These are phyloP conservation scores for Vanacampus margaritifer DNA, from an alignment of 2,113 vertebrate genomes.

Conservation along the genomic window DNA sequence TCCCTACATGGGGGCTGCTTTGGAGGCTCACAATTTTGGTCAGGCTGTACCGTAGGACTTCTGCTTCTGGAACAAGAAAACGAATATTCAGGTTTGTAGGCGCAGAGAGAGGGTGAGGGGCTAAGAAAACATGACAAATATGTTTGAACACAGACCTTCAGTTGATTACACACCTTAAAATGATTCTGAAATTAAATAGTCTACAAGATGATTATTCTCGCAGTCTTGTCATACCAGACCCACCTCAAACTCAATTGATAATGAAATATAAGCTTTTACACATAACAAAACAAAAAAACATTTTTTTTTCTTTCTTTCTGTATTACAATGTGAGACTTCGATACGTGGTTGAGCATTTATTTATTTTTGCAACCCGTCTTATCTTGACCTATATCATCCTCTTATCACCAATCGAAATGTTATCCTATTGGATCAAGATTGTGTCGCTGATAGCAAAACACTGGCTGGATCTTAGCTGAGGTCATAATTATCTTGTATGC, in stretches of 20 bases:
- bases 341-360: slow-evolving; percentile 31
- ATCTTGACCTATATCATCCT: slow-evolving; percentile 40
- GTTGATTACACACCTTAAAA: too few relatives aligned
- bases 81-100: too few relatives aligned
- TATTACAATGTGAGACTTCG: slow-evolving; percentile 21
- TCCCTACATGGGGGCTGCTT: slow-evolving; percentile 60
- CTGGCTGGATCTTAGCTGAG: slow-evolving; percentile 21
- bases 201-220: too few relatives aligned
- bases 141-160: too few relatives aligned
- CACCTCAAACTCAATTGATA: slow-evolving; percentile 14
- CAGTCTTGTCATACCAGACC: too few relatives aligned
- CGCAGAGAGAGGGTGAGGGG: too few relatives aligned
- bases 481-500: slow-evolving; percentile 40
- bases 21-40: slow-evolving; percentile 49
- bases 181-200: too few relatives aligned
- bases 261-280: too few relatives aligned
- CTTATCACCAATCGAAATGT: slow-evolving; percentile 53
- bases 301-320: not conserved
- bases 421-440: slow-evolving; percentile 19
- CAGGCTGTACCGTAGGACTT: slow-evolving; percentile 50
- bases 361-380: slow-evolving; percentile 38
- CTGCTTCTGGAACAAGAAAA: slow-evolving; percentile 42
- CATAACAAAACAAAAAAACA: too few relatives aligned
- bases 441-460: slow-evolving; percentile 2
- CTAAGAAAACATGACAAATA: too few relatives aligned